Percentiles rank a stretch among this genome's conserved stretches.
Conservation (phyloP, 2,113 vertebrate species). For the Pachycephala philippinensis region DNA sequence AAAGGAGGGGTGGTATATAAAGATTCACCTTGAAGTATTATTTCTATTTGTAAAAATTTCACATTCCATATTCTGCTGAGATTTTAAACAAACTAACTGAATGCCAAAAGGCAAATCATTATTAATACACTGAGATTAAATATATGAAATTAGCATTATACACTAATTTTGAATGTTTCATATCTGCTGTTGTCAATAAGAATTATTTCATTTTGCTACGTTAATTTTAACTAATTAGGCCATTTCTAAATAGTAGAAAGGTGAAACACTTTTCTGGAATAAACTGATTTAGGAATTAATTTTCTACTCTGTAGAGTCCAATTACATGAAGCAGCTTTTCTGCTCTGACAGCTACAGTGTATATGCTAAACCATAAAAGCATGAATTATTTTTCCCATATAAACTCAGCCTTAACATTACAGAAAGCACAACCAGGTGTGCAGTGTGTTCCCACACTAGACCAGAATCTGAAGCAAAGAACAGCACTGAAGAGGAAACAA, state of each 20-base stretch:
- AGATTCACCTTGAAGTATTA: not conserved
- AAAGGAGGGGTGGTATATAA: not conserved
- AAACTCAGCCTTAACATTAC: not conserved
- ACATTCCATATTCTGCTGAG: not conserved
- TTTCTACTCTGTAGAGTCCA: not conserved
- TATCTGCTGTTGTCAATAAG: not conserved
- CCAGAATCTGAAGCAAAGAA: not conserved
- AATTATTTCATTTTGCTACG: not conserved
- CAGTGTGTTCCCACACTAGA: not conserved
- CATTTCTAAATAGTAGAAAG: not conserved
- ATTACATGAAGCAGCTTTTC: not conserved
- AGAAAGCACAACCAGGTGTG: not conserved
- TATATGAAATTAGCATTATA: not conserved
- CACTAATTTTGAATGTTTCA: not conserved
- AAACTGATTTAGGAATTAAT: not conserved
- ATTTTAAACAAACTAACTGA: not conserved
- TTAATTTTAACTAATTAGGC: not conserved
- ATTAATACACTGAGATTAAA: not conserved
- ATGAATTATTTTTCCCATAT: conserved; percentile 10
- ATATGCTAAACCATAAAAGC: not conserved
- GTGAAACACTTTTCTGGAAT: not conserved
- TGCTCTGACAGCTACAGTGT: not conserved
- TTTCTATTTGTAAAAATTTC: not conserved
- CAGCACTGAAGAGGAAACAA: not conserved
- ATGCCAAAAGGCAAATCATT: not conserved